Evolutionary conservation across 2,113 vertebrate genomes (phyloP), one percentile per base, ranked within the genome.

Genomic region (Arenaria interpres): DNA sequence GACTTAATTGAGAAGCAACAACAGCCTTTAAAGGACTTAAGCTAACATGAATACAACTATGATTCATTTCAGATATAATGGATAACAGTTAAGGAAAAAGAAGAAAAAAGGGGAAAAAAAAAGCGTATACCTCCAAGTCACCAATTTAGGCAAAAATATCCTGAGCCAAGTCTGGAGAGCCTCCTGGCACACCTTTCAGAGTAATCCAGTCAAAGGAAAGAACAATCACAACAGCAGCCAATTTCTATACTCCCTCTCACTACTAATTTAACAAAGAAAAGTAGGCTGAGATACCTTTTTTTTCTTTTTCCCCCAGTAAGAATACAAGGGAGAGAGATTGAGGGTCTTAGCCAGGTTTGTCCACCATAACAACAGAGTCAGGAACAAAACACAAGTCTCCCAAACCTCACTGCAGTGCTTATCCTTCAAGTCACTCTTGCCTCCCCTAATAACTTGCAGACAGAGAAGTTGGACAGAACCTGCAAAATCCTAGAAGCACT

Each of bases 81-180:
- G 69, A 60, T 56, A 91, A 73, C 16, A 83, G 30, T 25, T 57
- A 16, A 10, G n/a, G 37, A 71, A 51, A 84, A 72, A 30, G 27
- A 10, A 7, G 3, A 18, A 54, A 39, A n/a, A 28, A 8, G 51
- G 25, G 33, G 24, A 11, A 69, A 48, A 33, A 17, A 23, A 2
- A 59, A 41, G 28, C 2, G 0, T 25, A 72, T 60, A 50, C 10
- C 43, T 91, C 30, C 48, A 87, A 63, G 41, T 72, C 90, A 77
- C 89, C 87, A 90, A 76, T 96, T 89, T 85, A 91, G 78, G 81
- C 63, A 76, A 89, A 95, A 89, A 82, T 60, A 87, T 50, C 69
- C 56, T 41, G 33, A 91, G 74, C 32, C 0, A 0, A 89, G 71
- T 48, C 87, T 91, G 66, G 30, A 95, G 56, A 84, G 83, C 64